Base-by-base conservation (phyloP, 2,113 vertebrate genomes). In the Montifringilla adamsi region DNA sequence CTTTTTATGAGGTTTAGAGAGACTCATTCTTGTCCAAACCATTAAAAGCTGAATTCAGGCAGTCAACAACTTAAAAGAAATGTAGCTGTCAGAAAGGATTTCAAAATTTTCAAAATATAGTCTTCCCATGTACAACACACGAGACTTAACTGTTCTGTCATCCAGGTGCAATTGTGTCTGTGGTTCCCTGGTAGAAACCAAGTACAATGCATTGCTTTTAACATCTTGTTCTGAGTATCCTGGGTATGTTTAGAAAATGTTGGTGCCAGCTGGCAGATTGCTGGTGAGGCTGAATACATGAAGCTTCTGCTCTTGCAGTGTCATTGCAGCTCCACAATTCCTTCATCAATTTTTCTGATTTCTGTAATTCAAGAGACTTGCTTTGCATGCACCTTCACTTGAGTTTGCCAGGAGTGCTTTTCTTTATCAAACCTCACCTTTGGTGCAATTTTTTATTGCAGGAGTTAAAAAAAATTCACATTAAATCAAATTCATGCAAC, bases 221-320 rank as follows among this genome's bases (percentile, higher is more conserved):
- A 81, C 86, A 52, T 94, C 93, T 90, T 89, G 87, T 96, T 96
- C 91, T 85, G 82, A 94, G 50, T 62, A 88, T 90, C 78, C 68
- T 92, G 73, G 49, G 47, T 97, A 91, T 92, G 86, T 90, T 94
- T 93, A 93, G 94, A 87, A 94, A 81, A 89, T 4, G 59, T 47
- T 95, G 84, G 27, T 87, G 84, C 94, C 95, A 96, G 94, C 89
- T 96, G 91, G 95, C 92, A 86, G 72, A 52, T 88, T 92, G 88
- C 50, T 94, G 79, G 23, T 80, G 59, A 88, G 75, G 76, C 80
- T 87, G 80, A 92, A 78, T 41, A 56, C 44, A 52, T 6, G 68
- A 95, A 66, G 35, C 89, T 96, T 78, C 89, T 56, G 0, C 81
- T 89, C 80, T 89, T 90, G 91, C 64, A 64, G 27, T 49, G 80